A percentile compares a stretch with the other conserved stretches of the same genome.
Conservation (phyloP, 2,888 invertebrate species). For the Nomada goodeniana region DNA sequence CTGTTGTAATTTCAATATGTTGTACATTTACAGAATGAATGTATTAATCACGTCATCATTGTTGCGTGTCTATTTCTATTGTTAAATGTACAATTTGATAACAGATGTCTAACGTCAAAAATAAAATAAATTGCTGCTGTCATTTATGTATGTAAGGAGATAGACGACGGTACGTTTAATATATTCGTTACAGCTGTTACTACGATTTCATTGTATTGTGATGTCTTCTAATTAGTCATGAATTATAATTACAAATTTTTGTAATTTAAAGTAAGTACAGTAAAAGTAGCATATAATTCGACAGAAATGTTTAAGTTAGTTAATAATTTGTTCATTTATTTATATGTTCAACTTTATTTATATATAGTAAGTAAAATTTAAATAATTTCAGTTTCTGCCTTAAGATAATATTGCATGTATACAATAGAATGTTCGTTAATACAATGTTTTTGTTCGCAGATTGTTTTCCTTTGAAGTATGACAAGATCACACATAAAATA, state of each 20-base stretch:
- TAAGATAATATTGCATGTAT: not conserved
- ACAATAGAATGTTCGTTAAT: not conserved
- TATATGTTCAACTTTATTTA: not conserved
- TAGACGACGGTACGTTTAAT: conserved; percentile 45
- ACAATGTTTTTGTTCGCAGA: conserved; percentile 41
- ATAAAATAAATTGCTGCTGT: conserved; percentile 33
- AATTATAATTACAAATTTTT: not conserved
- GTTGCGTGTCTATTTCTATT: conserved; percentile 19
- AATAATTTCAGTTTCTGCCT: not conserved
- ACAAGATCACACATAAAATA: conserved; percentile 82
- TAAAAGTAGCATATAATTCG: not conserved
- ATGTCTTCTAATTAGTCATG: not conserved
- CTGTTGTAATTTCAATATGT: not conserved
- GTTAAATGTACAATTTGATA: conserved; percentile 35
- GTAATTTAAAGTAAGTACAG: not conserved
- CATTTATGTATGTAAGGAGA: conserved; percentile 28
- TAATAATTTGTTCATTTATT: not conserved
- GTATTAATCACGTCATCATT: conserved; percentile 17
- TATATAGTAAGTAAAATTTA: not conserved
- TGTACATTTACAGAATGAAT: conserved; percentile 34
- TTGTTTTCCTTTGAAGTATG: conserved; percentile 73
- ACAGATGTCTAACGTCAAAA: conserved; percentile 55
- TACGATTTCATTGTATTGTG: not conserved
- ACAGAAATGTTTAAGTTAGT: not conserved
- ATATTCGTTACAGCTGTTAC: conserved; percentile 4